Evolutionary conservation across 2,888 invertebrate species (phyloP), one percentile per base, ranked within the genome.

Genomic region (Venustoraphidia nigricollis): DNA sequence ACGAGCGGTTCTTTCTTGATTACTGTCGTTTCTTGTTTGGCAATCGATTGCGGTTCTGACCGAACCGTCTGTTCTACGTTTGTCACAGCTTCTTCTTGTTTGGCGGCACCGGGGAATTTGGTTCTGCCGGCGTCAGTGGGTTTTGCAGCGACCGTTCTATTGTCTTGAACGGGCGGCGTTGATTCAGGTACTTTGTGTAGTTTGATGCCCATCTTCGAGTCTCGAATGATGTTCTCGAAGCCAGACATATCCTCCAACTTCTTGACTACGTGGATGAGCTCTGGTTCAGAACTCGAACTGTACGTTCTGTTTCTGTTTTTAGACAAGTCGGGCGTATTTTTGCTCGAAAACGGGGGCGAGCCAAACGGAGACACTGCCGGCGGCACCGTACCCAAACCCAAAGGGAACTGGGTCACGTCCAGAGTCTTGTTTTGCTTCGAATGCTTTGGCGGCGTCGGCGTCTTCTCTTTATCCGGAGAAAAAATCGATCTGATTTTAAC

Each of bases 221-320:
- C 77, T 4, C 73, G 63, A 50, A 76, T 69, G 1, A 77, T 65
- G 54, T 75, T 76, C 55, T 79, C 77, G 55, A 74, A 78, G 1
- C 77, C 77, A 36, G 75, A 73, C 0, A 75, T 74, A 55, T 77
- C 75, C 51, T 79, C 79, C 45, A 79, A 61, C 56, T 78, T 79
- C 55, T 76, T 76, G 40, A 79, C 72, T 1, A 77, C 76, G 1
- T 76, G 77, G 43, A 78, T 65, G 45, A 79, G 58, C 59, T 79
- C 79, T 0, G 77, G 76, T 56, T 79, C 79, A 0, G 73, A 74
- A 50, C 69, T 69, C 43, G 63, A 64, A 2, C 75, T 75, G 10
- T 62, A 61, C 13, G 66, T 65, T 47, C 67, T 57, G 10, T 59
- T 64, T 41, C 69, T 66, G 46, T 59, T 59, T 40, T 52, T 54